Percentiles rank a stretch among this genome's conserved stretches.
phyloP scores from a whole-genome alignment of 1,140 invertebrate genomes.

The Drosophila biarmipes region DNA sequence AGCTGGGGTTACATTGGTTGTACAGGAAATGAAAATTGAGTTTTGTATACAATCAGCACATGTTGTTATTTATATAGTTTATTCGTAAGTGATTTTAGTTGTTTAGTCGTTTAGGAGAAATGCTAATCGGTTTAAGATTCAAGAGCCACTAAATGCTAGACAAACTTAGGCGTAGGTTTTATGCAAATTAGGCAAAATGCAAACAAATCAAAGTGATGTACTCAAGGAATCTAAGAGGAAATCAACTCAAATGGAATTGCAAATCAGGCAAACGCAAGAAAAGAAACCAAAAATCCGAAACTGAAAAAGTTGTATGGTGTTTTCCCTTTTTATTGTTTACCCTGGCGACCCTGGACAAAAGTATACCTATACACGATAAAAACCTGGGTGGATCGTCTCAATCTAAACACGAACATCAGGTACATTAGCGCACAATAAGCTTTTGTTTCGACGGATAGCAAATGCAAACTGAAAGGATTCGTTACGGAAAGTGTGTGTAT shows the following conservation, averaged over 20 bases:
- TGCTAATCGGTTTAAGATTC: conserved; percentile 64
- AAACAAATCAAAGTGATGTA: conserved; percentile 55
- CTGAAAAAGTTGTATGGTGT: conserved; percentile 20
- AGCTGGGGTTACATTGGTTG: conserved; percentile 86
- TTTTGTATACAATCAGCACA: conserved; percentile 65
- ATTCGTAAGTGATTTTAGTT: conserved; percentile 19
- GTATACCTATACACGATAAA: conserved; percentile 1
- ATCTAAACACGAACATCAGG: conserved; percentile 27
- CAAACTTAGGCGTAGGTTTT: conserved; percentile 71
- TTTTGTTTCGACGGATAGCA: conserved; percentile 35
- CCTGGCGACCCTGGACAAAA: conserved; percentile 24
- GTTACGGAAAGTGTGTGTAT: conserved; percentile 25
- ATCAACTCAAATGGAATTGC: conserved; percentile 23
- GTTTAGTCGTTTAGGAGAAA: conserved; percentile 52
- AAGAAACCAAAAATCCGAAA: conserved; percentile 8
- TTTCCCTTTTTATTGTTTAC: conserved; percentile 21
- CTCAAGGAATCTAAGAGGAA: conserved; percentile 24
- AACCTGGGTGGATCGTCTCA: conserved; percentile 15
- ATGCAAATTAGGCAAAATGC: conserved; percentile 76
- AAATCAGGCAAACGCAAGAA: conserved; percentile 26
- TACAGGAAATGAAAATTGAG: conserved; percentile 76
- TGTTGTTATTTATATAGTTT: conserved; percentile 46
- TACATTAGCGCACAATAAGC: conserved; percentile 46
- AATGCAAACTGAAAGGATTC: conserved; percentile 16
- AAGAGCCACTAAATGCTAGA: conserved; percentile 79